Evolutionary conservation across 2,797 vertebrate genomes (phyloP).

Genomic region (Antrozous pallidus): DNA sequence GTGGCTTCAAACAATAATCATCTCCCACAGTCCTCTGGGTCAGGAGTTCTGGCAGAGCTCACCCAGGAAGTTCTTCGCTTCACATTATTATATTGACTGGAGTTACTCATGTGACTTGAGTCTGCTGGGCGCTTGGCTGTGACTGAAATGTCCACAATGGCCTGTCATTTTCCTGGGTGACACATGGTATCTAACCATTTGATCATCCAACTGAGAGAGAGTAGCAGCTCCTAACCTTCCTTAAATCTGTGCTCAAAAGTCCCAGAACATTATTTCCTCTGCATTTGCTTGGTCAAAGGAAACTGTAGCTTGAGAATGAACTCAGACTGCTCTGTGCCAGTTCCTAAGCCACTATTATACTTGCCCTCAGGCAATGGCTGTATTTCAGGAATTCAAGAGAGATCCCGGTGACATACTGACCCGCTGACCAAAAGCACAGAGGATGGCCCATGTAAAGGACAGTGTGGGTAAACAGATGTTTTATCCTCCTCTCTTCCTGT

Average conservation of each 20-base stretch:
- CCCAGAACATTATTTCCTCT: neutral
- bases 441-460: neutral
- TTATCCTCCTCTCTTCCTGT: neutral
- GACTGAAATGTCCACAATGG: no score
- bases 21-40: neutral
- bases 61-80: neutral
- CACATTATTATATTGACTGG: neutral
- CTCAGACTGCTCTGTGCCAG: neutral
- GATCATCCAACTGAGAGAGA: neutral
- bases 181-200: neutral
- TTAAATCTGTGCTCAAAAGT: neutral
- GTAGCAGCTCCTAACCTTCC: neutral
- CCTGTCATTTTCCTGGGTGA: neutral
- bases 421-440: neutral
- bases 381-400: slow-evolving; percentile 39
- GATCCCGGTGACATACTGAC: neutral
- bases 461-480: neutral
- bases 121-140: neutral
- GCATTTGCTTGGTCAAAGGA: neutral
- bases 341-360: neutral
- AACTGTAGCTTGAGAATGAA: slow-evolving; percentile 31
- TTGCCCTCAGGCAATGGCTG: neutral
- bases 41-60: neutral
- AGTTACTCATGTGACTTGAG: neutral
- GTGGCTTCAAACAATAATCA: neutral